A percentile compares a stretch with the other conserved stretches of the same genome.
Conservation (phyloP, 1,140 invertebrate species). For the Phocides pigmalion region DNA sequence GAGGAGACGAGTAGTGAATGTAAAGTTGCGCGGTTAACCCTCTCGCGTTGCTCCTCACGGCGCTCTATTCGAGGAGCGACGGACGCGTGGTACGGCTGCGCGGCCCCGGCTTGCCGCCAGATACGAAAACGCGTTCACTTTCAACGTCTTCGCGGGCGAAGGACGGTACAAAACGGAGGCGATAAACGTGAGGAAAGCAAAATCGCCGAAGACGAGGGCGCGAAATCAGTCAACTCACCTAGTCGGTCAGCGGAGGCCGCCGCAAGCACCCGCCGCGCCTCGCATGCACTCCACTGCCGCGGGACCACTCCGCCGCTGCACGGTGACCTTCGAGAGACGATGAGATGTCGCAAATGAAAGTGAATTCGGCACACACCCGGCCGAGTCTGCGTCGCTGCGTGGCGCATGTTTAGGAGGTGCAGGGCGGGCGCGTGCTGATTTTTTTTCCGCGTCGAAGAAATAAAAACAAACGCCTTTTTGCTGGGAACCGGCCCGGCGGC, state of each 20-base stretch:
- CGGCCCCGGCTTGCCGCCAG: constrained; percentile 42
- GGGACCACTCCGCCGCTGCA: constrained; percentile 49
- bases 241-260: constrained; percentile 71
- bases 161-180: constrained; percentile 62
- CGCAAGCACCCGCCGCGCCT: constrained; percentile 57
- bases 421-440: constrained; percentile 78
- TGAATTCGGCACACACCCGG: constrained; percentile 77
- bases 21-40: constrained; percentile 68
- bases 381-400: constrained; percentile 81
- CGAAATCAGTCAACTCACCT: constrained; percentile 74
- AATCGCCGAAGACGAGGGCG: constrained; percentile 62
- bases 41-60: constrained; percentile 46
- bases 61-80: constrained; percentile 36
- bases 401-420: constrained; percentile 83
- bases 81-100: constrained; percentile 45
- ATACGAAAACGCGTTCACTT: constrained; percentile 56
- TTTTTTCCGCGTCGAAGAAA: constrained; percentile 80
- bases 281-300: constrained; percentile 47
- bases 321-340: constrained; percentile 81
- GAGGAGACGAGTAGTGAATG: constrained; percentile 56
- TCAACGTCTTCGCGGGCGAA: constrained; percentile 65
- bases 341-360: constrained; percentile 83
- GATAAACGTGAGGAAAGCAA: constrained; percentile 71
- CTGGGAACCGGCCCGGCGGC: constrained; percentile 60
- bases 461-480: constrained; percentile 80